Evolutionary conservation across 2,113 vertebrate species (phyloP).

Genomic region (Ifrita kowaldi): DNA sequence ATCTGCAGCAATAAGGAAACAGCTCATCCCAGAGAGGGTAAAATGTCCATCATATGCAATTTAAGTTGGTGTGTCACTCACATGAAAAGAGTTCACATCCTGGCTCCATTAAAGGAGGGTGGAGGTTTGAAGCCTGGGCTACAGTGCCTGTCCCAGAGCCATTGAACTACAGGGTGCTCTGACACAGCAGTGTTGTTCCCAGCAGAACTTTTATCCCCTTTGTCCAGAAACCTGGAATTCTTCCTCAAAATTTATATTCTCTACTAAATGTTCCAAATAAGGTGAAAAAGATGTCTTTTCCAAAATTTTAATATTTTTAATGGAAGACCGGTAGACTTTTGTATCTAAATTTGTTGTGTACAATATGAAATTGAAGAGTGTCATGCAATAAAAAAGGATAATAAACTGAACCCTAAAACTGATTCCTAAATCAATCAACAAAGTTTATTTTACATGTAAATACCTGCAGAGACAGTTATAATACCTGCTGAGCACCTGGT

Average conservation of each 20-base stretch:
- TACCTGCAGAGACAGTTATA: not conserved
- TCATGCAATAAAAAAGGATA: not conserved
- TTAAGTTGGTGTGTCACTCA: not conserved
- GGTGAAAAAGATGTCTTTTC: not conserved
- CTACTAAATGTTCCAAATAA: not conserved
- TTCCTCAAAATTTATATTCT: not conserved
- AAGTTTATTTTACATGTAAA: not conserved
- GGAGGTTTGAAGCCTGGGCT: not conserved
- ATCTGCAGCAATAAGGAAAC: not conserved
- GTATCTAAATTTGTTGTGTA: not conserved
- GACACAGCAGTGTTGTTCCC: not conserved
- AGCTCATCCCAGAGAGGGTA: rapidly evolving
- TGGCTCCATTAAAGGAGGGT: not conserved
- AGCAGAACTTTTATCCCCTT: not conserved
- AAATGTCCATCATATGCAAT: not conserved
- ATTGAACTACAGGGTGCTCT: not conserved
- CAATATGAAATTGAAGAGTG: not conserved
- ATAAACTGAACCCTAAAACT: not conserved
- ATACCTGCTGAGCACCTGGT: not conserved
- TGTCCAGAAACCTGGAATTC: not conserved
- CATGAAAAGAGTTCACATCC: not conserved
- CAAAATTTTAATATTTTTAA: not conserved
- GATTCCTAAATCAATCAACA: not conserved
- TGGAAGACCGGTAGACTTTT: rapidly evolving
- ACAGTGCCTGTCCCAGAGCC: not conserved